Conservation (phyloP, 2,797 vertebrate genomes). For the Anguilla megastoma region DNA sequence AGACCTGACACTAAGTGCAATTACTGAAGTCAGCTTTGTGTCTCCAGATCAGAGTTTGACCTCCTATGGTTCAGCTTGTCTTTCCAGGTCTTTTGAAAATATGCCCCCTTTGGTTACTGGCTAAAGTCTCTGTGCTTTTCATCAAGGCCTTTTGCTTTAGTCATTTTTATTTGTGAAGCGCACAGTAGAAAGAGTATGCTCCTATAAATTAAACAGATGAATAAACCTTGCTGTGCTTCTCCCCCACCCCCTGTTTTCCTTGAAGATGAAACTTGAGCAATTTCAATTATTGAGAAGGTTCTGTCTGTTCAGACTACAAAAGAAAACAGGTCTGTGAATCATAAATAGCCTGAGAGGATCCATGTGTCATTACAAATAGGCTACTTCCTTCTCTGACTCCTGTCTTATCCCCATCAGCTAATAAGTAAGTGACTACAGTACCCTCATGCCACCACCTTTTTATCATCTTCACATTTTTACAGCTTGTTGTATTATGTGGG, state of each 20-base stretch:
- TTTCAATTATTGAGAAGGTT: not conserved
- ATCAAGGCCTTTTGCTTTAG: not conserved
- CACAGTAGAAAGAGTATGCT: not conserved
- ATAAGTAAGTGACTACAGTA: too few relatives aligned
- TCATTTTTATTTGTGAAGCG: not conserved
- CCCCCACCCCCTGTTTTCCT: not conserved
- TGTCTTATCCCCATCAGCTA: too few relatives aligned
- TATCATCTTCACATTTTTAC: too few relatives aligned
- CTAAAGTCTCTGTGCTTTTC: not conserved
- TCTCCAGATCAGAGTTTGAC: constrained; percentile 1
- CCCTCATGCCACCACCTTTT: too few relatives aligned
- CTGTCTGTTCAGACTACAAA: not conserved
- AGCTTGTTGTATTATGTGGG: too few relatives aligned
- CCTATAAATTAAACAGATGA: not conserved
- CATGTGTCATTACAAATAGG: not conserved
- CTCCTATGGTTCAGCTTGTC: not conserved
- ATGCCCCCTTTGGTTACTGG: not conserved
- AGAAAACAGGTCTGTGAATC: not conserved
- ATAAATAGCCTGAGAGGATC: not conserved
- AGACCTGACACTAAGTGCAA: not conserved
- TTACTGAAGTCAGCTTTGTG: not conserved
- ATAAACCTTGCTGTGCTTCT: not conserved
- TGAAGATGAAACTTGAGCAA: constrained; percentile 5
- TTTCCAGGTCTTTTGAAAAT: not conserved
- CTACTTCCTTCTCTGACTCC: not conserved